Evolutionary conservation across 2,113 vertebrate genomes (phyloP).

Genomic region (Dolichotis patagonum): DNA sequence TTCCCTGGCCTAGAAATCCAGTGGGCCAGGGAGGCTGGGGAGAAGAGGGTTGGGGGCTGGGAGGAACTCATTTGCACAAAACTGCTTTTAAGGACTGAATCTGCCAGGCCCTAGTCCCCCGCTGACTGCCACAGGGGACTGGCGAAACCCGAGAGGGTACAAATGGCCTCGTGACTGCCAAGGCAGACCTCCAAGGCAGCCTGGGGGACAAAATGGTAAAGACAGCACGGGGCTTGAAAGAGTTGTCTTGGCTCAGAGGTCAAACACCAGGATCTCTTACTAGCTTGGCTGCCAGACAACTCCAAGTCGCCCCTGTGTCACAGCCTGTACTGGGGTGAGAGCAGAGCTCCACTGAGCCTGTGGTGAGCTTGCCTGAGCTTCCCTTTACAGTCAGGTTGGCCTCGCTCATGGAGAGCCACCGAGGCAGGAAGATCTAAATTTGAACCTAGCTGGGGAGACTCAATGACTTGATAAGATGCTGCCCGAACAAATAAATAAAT

Average conservation of each 20-base stretch:
- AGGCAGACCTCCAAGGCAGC: conserved; percentile 86
- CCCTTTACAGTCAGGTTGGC: neutral
- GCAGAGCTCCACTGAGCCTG: neutral
- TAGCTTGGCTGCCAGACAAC: neutral
- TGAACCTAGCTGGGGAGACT: neutral
- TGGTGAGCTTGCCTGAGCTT: neutral
- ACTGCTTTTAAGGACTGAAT: conserved; percentile 85
- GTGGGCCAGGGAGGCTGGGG: conserved; percentile 15
- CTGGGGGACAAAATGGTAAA: conserved; percentile 73
- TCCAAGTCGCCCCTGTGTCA: rapidly evolving
- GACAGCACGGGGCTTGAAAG: conserved; percentile 72
- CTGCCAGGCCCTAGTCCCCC: conserved; percentile 84
- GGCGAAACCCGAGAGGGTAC: conserved; percentile 92
- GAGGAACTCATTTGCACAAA: conserved; percentile 86
- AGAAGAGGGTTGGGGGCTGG: conserved; percentile 27
- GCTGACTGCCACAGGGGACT: conserved; percentile 93
- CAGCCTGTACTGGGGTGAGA: neutral
- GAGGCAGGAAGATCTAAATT: neutral
- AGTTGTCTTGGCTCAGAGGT: conserved; percentile 77
- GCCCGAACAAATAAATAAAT: neutral
- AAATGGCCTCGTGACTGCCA: conserved; percentile 91
- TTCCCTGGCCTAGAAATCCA: conserved; percentile 84
- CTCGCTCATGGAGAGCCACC: rapidly evolving
- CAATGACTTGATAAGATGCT: neutral
- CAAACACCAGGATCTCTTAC: conserved; percentile 24